A percentile compares a stretch with the other conserved stretches of the same genome.
Evolutionary conservation across 2,113 vertebrate genomes (phyloP).

Genomic region (Ceratotherium simum): DNA sequence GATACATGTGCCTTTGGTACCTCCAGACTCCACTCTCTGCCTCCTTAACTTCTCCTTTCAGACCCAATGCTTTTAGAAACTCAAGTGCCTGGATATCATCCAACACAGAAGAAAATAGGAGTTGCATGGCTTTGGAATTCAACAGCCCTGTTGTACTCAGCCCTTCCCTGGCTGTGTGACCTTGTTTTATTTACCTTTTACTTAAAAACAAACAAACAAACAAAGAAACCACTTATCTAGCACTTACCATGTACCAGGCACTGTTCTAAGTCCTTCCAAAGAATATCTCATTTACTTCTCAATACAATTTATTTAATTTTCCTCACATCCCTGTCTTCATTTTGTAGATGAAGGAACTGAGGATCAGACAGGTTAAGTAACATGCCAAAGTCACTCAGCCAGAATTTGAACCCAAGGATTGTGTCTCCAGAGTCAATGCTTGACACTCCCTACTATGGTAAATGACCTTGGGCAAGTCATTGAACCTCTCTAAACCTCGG

Average conservation of each 20-base stretch:
- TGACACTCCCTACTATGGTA: background rate
- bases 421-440: background rate
- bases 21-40: background rate
- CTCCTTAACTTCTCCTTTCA: background rate
- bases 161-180: background rate
- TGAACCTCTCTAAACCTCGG: background rate
- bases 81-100: background rate
- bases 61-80: background rate
- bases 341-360: background rate
- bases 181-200: background rate
- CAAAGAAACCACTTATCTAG: background rate
- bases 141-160: background rate
- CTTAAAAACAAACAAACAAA: background rate
- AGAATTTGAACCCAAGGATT: background rate
- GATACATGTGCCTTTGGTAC: background rate
- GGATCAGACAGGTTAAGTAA: background rate
- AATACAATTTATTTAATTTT: background rate
- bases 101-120: background rate
- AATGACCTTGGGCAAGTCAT: background rate
- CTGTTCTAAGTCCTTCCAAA: background rate
- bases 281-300: background rate
- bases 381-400: background rate
- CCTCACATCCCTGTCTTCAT: background rate
- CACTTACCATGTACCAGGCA: background rate
- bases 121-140: background rate